A percentile compares a stretch with the other conserved stretches of the same genome.
These are phyloP conservation scores for Mythimna impura DNA, from an alignment of 2,888 invertebrate species.

Conservation along the genomic window DNA sequence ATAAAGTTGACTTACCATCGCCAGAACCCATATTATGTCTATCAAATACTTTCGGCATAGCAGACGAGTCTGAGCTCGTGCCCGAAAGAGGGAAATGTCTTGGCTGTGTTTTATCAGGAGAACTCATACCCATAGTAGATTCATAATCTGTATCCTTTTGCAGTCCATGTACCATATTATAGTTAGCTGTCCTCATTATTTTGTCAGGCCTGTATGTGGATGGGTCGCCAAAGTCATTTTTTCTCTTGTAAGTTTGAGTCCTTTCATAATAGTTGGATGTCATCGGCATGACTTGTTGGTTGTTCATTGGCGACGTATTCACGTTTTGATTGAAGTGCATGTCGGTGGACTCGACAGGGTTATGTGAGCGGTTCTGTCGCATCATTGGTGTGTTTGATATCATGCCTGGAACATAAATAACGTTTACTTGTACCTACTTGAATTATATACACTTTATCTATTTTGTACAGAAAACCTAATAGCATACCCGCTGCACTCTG, in stretches of 20 bases:
- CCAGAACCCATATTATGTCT: constrained; percentile 84
- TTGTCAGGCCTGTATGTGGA: constrained; percentile 84
- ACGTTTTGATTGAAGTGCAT: constrained; percentile 82
- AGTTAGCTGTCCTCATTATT: constrained; percentile 82
- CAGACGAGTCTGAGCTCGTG: constrained; percentile 74
- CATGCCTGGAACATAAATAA: constrained; percentile 76
- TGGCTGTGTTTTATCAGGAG: constrained; percentile 77
- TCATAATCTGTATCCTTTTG: constrained; percentile 80
- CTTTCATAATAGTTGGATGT: constrained; percentile 84
- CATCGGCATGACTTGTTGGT: constrained; percentile 79
- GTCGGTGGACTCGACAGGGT: constrained; percentile 84
- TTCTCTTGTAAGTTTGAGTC: constrained; percentile 81
- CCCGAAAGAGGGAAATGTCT: constrained; percentile 81
- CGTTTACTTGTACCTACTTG: not conserved
- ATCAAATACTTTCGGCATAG: constrained; percentile 82
- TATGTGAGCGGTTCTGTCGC: constrained; percentile 80
- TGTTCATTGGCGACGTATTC: constrained; percentile 72
- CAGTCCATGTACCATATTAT: constrained; percentile 79
- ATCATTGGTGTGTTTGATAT: constrained; percentile 82
- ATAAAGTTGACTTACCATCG: constrained; percentile 81
- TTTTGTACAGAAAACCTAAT: not conserved
- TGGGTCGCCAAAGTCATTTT: constrained; percentile 84
- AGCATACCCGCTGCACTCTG: not conserved
- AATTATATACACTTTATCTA: not conserved
- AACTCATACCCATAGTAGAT: constrained; percentile 69